Conservation (phyloP, 2,113 vertebrate genomes). For the Lasiurus borealis region DNA sequence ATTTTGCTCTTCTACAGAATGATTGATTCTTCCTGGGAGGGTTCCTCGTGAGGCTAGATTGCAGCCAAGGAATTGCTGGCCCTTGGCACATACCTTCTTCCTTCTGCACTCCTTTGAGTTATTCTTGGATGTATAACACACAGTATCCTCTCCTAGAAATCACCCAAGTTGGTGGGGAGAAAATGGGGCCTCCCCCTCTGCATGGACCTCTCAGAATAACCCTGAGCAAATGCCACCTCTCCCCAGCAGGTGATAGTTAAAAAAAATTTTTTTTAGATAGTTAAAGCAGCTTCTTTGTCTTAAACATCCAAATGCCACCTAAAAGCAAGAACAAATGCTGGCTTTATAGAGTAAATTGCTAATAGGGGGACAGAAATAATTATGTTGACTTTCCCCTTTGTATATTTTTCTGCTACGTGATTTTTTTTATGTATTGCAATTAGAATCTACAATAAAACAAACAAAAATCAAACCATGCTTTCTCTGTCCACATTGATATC, state of each 20-base stretch:
- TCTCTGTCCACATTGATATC: background rate
- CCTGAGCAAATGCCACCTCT: background rate
- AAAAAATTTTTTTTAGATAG: background rate
- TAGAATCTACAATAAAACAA: slow-evolving; percentile 24
- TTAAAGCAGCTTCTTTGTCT: slow-evolving; percentile 37
- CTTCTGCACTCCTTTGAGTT: background rate
- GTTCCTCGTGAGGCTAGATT: background rate
- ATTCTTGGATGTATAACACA: background rate
- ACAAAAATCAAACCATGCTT: background rate
- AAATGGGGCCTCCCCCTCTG: background rate
- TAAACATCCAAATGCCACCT: slow-evolving; percentile 49
- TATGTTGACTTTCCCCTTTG: slow-evolving; percentile 42
- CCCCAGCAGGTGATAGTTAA: background rate
- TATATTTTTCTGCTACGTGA: slow-evolving; percentile 33
- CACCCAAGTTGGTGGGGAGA: background rate
- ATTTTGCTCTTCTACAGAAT: background rate
- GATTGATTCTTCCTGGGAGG: background rate
- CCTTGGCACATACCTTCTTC: background rate
- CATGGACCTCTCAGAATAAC: background rate
- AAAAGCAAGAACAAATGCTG: slow-evolving; percentile 49
- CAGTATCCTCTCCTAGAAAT: background rate
- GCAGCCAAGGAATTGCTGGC: background rate
- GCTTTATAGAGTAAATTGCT: background rate
- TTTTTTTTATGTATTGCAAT: background rate
- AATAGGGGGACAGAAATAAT: background rate